These are phyloP conservation scores for Columba janthina DNA, from an alignment of 2,113 vertebrate species.

Conservation along the genomic window DNA sequence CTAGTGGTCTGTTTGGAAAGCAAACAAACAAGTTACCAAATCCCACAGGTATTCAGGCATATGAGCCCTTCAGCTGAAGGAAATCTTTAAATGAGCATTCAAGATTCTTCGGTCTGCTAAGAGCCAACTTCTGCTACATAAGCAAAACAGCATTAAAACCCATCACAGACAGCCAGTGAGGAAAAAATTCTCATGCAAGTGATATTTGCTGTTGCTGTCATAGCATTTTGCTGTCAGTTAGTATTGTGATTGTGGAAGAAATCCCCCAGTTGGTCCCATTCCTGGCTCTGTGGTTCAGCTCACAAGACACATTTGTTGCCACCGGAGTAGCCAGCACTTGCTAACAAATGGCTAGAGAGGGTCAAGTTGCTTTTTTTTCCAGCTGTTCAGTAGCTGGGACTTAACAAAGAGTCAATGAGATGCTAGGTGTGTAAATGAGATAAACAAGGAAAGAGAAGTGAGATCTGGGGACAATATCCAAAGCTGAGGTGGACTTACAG, in stretches of 20 bases:
- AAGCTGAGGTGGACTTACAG: neutral
- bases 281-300: neutral
- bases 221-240: neutral
- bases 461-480: neutral
- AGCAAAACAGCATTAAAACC: neutral
- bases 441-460: neutral
- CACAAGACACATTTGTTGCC: neutral
- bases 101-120: neutral
- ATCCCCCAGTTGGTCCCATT: neutral
- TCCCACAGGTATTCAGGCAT: neutral
- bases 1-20: neutral
- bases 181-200: neutral
- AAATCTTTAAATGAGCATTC: conserved; percentile 1
- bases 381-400: neutral
- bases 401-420: neutral
- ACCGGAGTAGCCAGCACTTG: neutral
- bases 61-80: neutral
- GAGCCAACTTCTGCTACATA: neutral
- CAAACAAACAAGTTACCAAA: neutral
- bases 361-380: neutral
- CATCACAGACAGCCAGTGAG: neutral
- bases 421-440: neutral
- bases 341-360: neutral
- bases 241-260: neutral
- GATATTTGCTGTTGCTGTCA: neutral